phyloP scores from a whole-genome alignment of 2,797 vertebrate species.

The Pempheris klunzingeri region DNA sequence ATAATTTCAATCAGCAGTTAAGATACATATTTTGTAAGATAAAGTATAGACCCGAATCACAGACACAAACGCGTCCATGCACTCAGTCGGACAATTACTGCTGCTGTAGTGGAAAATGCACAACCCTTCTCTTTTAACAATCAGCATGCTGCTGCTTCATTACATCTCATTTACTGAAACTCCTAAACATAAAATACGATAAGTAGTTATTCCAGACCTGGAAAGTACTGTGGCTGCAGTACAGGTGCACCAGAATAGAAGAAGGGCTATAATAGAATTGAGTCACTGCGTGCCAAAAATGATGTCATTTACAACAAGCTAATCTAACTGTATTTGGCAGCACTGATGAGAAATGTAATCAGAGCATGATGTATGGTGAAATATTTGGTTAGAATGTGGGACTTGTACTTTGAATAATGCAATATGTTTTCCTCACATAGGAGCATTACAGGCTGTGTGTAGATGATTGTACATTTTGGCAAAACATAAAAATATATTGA shows the following conservation, averaged over 20 bases:
- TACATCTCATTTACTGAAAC: constrained; percentile 50
- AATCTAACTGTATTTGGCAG: constrained; percentile 70
- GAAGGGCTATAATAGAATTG: constrained; percentile 50
- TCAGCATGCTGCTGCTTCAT: constrained; percentile 30
- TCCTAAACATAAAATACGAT: constrained; percentile 47
- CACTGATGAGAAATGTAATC: constrained; percentile 68
- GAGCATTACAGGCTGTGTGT: constrained; percentile 16
- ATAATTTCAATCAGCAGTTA: too few relatives aligned
- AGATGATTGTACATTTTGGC: constrained; percentile 1
- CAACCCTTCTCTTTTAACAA: constrained; percentile 37
- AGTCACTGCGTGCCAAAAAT: constrained; percentile 56
- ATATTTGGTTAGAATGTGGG: constrained; percentile 62
- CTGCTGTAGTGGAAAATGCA: constrained; percentile 7
- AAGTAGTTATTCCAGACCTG: constrained; percentile 44
- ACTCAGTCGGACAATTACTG: neutral
- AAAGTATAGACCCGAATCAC: neutral
- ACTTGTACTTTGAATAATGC: constrained; percentile 52
- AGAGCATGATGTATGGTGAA: constrained; percentile 70
- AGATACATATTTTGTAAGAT: neutral
- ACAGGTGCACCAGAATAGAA: constrained; percentile 64
- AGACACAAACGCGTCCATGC: neutral
- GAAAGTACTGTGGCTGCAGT: constrained; percentile 46
- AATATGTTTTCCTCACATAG: constrained; percentile 49
- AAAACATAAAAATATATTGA: neutral
- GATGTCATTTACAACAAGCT: constrained; percentile 71